These are phyloP conservation scores for Vespertilio murinus DNA, from an alignment of 2,797 vertebrate species.

Conservation along the genomic window DNA sequence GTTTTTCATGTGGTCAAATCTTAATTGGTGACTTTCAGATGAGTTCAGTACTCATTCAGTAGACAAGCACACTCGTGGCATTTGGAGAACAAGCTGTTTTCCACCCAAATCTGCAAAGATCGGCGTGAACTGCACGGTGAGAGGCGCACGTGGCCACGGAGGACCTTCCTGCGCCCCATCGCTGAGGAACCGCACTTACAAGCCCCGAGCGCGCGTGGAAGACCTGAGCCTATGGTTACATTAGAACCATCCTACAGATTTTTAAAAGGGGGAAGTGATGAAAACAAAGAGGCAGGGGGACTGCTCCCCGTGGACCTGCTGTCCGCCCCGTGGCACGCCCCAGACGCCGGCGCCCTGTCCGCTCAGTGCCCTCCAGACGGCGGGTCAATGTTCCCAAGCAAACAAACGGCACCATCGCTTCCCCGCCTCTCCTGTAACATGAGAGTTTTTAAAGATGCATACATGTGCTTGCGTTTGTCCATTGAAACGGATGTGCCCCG, in stretches of 20 bases:
- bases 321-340: not conserved
- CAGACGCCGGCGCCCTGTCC: not conserved
- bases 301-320: not conserved
- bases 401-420: rapidly evolving
- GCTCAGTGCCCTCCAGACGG: not conserved
- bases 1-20: not conserved
- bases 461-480: not conserved
- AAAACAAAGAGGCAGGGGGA: not conserved
- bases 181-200: not conserved
- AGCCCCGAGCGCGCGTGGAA: not conserved
- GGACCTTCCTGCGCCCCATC: not conserved
- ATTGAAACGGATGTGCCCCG: not conserved
- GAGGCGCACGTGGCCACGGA: not conserved
- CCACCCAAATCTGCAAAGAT: not conserved
- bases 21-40: not conserved
- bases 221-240: not conserved
- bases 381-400: not conserved
- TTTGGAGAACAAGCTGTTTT: not conserved
- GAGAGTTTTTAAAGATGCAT: not conserved
- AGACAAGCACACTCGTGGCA: not conserved
- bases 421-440: not conserved
- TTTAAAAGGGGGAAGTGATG: not conserved
- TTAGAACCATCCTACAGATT: not conserved
- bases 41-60: not conserved
- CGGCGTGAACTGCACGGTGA: not conserved